Conservation (phyloP, 23 tunicate genomes). For the Clavelina lepadiformis region DNA sequence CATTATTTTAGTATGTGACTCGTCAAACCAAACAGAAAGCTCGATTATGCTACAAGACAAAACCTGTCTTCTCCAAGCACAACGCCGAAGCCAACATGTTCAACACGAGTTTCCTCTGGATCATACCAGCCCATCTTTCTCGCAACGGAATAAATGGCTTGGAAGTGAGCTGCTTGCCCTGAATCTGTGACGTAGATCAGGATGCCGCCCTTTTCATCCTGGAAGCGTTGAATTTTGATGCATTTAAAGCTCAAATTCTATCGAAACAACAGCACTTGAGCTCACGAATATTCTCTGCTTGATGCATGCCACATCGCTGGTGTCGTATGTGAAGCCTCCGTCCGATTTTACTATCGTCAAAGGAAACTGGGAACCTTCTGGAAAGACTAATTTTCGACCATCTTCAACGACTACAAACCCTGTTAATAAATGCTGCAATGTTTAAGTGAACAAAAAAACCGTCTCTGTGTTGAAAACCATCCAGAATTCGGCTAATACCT, state of each 20-base stretch:
- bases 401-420: constrained; percentile 68
- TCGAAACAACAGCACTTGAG: neutral
- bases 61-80: constrained; percentile 92
- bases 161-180: constrained; percentile 78
- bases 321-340: constrained; percentile 95
- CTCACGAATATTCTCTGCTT: constrained; percentile 68
- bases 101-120: constrained; percentile 48
- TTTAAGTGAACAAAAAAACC: neutral
- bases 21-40: neutral
- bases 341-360: constrained; percentile 85
- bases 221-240: constrained; percentile 4
- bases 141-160: constrained; percentile 55
- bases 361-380: constrained; percentile 57
- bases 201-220: constrained; percentile 88
- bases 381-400: constrained; percentile 76
- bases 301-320: constrained; percentile 91
- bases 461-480: neutral
- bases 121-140: constrained; percentile 74
- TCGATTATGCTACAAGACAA: neutral
- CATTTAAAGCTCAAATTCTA: neutral
- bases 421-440: constrained; percentile 7
- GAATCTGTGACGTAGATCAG: constrained; percentile 82
- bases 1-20: no score
- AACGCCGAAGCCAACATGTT: constrained; percentile 84
- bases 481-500: neutral